A percentile compares a stretch with the other conserved stretches of the same genome.
Conservation (phyloP, 2,888 invertebrate species). For the Tromatobia lineatoria region DNA sequence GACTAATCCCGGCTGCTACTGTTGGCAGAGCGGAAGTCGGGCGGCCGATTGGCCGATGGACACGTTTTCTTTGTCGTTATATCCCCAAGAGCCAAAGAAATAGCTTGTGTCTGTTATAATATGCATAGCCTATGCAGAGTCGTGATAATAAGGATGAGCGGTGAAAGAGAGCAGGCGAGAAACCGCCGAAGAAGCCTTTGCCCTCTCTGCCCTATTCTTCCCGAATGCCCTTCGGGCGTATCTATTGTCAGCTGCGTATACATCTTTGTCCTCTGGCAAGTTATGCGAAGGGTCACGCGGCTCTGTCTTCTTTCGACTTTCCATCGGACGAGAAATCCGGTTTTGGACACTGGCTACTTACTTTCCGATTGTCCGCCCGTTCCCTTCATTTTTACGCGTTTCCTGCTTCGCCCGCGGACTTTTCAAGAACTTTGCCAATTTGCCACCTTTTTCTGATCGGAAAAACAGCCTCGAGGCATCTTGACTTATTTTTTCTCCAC, state of each 20-base stretch:
- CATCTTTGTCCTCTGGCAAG: slow-evolving; percentile 40
- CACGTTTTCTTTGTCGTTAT: slow-evolving; percentile 64
- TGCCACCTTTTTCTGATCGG: slow-evolving; percentile 35
- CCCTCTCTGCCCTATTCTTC: neutral
- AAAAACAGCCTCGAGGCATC: slow-evolving; percentile 5
- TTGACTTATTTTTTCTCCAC: too few relatives aligned
- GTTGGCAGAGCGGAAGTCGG: slow-evolving; percentile 53
- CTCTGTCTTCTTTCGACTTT: slow-evolving; percentile 36
- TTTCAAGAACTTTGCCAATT: slow-evolving; percentile 58
- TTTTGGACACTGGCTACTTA: slow-evolving; percentile 13
- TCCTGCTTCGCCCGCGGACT: neutral
- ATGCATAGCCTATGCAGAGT: slow-evolving; percentile 24
- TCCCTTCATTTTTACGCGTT: neutral
- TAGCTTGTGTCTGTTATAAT: neutral
- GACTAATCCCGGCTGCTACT: neutral
- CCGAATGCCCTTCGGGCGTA: neutral
- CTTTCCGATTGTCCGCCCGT: slow-evolving; percentile 24
- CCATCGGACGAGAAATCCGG: slow-evolving; percentile 56
- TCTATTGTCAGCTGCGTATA: slow-evolving; percentile 37
- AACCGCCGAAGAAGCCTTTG: slow-evolving; percentile 30
- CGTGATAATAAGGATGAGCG: slow-evolving; percentile 33
- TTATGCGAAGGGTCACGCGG: slow-evolving; percentile 16
- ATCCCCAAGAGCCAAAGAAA: neutral
- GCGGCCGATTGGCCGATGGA: slow-evolving; percentile 61
- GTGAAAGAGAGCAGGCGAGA: slow-evolving; percentile 35